Base-by-base conservation (phyloP, 2,888 invertebrate genomes). In the Suillia variegata region DNA sequence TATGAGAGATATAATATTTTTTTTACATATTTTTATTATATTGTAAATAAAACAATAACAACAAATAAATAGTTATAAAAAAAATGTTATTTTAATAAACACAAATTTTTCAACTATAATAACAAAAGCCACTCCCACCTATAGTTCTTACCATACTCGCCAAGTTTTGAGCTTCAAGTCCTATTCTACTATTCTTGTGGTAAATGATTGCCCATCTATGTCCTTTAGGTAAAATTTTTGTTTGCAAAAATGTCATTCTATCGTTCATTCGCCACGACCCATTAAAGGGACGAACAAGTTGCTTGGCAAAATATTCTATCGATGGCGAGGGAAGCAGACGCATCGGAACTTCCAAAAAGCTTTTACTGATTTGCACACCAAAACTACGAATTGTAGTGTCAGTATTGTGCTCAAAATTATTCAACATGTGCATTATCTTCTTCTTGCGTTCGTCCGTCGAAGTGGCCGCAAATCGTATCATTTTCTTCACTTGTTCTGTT, bases 391-490 rank as follows among this genome's bases (percentile, higher is more conserved):
- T 87, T 65, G 86, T 85, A 0, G 86, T 80, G 75, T 75, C 68
- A 0, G 2, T 2, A 31, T 80, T 78, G 59, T 80, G 79, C 0
- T 74, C 15, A 45, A 79, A 78, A 54, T 64, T 63, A 1, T 34
- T 2, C 0, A 81, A 56, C 31, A 80, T 59, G 53, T 87, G 85
- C 77, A 89, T 86, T 56, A 98, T 98, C 80, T 94, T 96, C 0
- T 80, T 65, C 76, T 93, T 92, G 20, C 98, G 86, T 12, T 83
- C 86, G 8, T 86, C 84, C 0, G 98, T 93, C 0, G 88, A 85
- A 0, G 94, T 90, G 0, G 98, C 97, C 0, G 98, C 93, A 42
- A 86, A 85, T 76, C 83, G 87, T 55, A 98, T 96, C 94, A 99
- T 96, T 0, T 85, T 87, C 0, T 91, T 84, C 0, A 96, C 92